A percentile compares a stretch with the other conserved stretches of the same genome.
phyloP scores from a whole-genome alignment of 1,140 invertebrate genomes.

The Drosophila seguyi region DNA sequence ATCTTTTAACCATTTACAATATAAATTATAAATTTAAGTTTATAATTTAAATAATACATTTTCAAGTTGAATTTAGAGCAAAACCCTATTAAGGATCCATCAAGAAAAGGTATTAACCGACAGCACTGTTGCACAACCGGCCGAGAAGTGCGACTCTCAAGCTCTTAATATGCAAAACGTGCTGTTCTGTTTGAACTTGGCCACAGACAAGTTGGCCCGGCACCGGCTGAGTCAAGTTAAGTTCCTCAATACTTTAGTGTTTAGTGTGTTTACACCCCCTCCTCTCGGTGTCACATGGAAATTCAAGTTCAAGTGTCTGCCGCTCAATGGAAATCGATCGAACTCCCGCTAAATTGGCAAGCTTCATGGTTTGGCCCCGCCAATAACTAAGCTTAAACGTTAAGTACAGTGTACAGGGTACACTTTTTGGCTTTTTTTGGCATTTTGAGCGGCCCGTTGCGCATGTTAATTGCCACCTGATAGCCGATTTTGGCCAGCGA shows the following conservation, averaged over 20 bases:
- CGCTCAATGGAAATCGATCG: conserved; percentile 56
- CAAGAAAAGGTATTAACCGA: not conserved
- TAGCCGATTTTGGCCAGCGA: conserved; percentile 56
- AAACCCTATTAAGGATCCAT: not conserved
- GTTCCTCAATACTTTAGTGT: conserved; percentile 54
- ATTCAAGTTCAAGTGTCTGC: conserved; percentile 73
- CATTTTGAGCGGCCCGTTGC: conserved; percentile 39
- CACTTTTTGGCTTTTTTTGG: conserved; percentile 2
- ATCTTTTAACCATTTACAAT: no score
- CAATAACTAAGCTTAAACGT: conserved; percentile 22
- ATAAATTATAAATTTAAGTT: not conserved
- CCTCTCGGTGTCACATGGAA: conserved; percentile 40
- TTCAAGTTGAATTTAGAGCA: not conserved
- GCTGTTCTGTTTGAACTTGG: conserved; percentile 59
- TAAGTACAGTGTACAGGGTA: conserved; percentile 6
- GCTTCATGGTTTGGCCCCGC: conserved; percentile 24
- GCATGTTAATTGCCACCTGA: conserved; percentile 68
- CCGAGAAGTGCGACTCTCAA: conserved; percentile 10
- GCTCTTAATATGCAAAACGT: conserved; percentile 67
- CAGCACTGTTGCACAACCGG: conserved; percentile 2
- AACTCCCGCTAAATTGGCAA: conserved; percentile 61
- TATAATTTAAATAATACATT: not conserved
- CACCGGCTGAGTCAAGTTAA: conserved; percentile 27
- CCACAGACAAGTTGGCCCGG: conserved; percentile 52
- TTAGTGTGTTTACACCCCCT: conserved; percentile 14